Evolutionary conservation across 2,797 vertebrate genomes (phyloP), one percentile per base, ranked within the genome.

Genomic region (Danionella dracula): DNA sequence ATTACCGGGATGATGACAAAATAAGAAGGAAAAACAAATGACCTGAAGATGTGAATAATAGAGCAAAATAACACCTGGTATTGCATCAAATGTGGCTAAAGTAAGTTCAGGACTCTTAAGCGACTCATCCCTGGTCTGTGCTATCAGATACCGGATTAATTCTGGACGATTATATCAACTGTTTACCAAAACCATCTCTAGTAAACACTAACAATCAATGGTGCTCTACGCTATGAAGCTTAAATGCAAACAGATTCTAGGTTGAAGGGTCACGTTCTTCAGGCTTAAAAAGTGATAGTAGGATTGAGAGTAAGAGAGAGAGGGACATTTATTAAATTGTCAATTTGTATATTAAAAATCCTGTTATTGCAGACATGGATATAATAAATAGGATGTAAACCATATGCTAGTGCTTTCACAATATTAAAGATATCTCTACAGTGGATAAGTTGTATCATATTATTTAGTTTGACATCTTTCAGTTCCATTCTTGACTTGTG

Each of bases 181-280:
- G 62, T 66, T 66, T 66, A 55, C 62, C 13, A 49, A 34, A 61
- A 48, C 29, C 20, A 12, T 19, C 19, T 13, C 45, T 38, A 40
- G 62, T 66, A 56, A 66, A 66, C 62, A 66, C 31, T 55, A 66
- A 66, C 50, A 66, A 37, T 54, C 62, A 13, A 27, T 54, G 37
- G 37, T 16, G 46, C 15, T 50, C 49, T 2, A 1, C 51, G 34
- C 34, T 40, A 54, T 21, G 50, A 56, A 66, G 62, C 41, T 15
- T 27, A 46, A 46, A 46, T 19, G 62, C 62, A 55, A 66, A 66
- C 62, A 66, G 4, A 5, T 27, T 53, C 41, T 38, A 35, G 27
- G 41, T 55, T 45, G 20, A 55, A 65, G 37, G 51, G 51, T 56
- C 41, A 56, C 40, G 45, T 66, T 55, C 62, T 46, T 34, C 41